phyloP scores from a whole-genome alignment of 2,113 vertebrate species.

The Dicaeum eximium region DNA sequence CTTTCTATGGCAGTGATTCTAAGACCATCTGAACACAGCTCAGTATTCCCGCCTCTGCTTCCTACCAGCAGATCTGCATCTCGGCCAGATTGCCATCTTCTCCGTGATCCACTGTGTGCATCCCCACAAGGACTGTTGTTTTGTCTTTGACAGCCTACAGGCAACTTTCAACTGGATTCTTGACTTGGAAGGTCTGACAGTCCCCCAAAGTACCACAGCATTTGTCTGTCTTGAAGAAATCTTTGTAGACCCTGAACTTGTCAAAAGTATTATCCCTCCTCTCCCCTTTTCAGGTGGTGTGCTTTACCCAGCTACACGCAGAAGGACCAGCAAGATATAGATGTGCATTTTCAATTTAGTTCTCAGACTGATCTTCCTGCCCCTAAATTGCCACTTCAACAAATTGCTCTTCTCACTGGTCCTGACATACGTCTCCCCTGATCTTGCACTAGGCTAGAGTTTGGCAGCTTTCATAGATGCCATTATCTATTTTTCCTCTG shows the following conservation, averaged over 20 bases:
- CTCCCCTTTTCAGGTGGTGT: neutral
- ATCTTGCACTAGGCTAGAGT: neutral
- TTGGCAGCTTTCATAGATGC: neutral
- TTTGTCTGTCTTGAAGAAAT: neutral
- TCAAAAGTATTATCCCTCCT: neutral
- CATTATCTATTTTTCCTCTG: neutral
- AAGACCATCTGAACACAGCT: neutral
- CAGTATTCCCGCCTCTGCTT: neutral
- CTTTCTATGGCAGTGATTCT: neutral
- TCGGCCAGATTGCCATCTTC: neutral
- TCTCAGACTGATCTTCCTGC: neutral
- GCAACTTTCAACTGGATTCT: neutral
- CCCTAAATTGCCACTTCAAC: slow-evolving; percentile 12
- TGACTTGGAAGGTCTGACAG: neutral
- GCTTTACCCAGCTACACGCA: neutral
- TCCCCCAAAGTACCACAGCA: neutral
- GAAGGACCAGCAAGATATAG: slow-evolving; percentile 10
- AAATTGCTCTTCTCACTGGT: neutral
- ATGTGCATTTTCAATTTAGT: neutral
- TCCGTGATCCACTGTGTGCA: neutral
- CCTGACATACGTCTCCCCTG: neutral
- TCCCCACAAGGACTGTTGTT: neutral
- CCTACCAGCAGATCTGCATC: neutral
- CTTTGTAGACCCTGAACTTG: neutral
- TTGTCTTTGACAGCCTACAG: neutral